Base-by-base conservation (phyloP, 2,113 vertebrate genomes). In the Hypomesus transpacificus region DNA sequence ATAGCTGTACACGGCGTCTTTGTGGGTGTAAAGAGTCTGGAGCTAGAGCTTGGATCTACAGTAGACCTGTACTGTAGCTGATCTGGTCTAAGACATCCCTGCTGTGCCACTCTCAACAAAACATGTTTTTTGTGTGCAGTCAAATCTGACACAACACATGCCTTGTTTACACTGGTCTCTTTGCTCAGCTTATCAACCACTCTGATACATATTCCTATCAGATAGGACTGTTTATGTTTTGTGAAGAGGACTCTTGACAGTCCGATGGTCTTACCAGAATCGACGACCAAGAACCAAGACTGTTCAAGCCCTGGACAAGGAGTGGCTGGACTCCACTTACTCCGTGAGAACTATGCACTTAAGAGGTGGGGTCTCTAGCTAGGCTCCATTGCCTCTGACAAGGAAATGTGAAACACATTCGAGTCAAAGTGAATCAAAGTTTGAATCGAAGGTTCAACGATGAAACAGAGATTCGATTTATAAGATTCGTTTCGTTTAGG, bases 271-370 rank as follows among this genome's bases (percentile, higher is more conserved):
- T 46, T 46, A 46, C 39, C 39, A 46, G 7, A 46, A 46, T 2
- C 13, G 39, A 11, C 39, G 39, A 46, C 39, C n/a, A 17, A 56
- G 54, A 56, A 17, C 16, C 16, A 60, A 20, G 69, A 81, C 78
- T 75, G 50, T 79, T 59, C 64, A 57, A 64, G 13, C 4, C 8
- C 16, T 31, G 28, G 61, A 51, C 18, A 50, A 69, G 61, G 54
- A 70, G 69, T 71, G 76, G 76, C 77, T 0, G 63, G 68, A 0
- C 8, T 64, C 57, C 80, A 73, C 76, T 83, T 1, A 8, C 75
- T n/a, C 6, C 2, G 53, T 26, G 70, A 84, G 88, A 83, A 77
- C 82, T 88, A 87, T 87, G 85, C 89, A 89, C 85, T 82, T 80
- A 75, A 66, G 69, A 78, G 74, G 75, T 50, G 2, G n/a, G 20